These are phyloP conservation scores for Tribolium castaneum DNA, from an alignment of 1,140 invertebrate species.

Conservation along the genomic window DNA sequence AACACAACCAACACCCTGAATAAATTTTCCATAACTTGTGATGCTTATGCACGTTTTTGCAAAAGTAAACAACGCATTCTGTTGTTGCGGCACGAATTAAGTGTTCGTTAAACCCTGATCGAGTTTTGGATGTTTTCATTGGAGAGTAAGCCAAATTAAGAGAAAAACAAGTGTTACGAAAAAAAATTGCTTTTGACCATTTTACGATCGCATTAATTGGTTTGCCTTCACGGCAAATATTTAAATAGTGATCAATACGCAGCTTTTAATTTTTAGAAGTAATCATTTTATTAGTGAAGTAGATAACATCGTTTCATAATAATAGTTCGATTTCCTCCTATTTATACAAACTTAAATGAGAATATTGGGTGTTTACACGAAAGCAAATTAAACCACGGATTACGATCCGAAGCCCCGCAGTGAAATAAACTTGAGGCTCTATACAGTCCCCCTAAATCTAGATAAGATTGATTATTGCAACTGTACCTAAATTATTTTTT, in stretches of 20 bases:
- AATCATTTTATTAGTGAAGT: neutral
- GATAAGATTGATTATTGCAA: neutral
- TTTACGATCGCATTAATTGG: conserved; percentile 19
- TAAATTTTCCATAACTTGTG: no score
- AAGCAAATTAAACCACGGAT: neutral
- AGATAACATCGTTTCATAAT: neutral
- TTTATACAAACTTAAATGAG: neutral
- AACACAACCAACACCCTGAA: no score
- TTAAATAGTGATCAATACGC: neutral
- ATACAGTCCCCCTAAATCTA: neutral
- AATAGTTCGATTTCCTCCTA: neutral
- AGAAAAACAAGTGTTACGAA: neutral
- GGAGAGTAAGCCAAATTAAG: no score
- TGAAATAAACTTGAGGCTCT: neutral
- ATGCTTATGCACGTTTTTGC: no score
- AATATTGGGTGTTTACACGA: neutral
- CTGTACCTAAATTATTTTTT: neutral
- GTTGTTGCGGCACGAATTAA: no score
- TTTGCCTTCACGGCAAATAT: neutral
- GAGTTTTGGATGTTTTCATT: no score
- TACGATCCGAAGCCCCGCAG: neutral
- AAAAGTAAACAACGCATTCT: no score
- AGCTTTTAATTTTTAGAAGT: neutral
- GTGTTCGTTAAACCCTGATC: no score
- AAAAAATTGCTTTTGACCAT: conserved; percentile 5